Evolutionary conservation across 2,888 invertebrate genomes (phyloP).

Genomic region (Erannis defoliaria): DNA sequence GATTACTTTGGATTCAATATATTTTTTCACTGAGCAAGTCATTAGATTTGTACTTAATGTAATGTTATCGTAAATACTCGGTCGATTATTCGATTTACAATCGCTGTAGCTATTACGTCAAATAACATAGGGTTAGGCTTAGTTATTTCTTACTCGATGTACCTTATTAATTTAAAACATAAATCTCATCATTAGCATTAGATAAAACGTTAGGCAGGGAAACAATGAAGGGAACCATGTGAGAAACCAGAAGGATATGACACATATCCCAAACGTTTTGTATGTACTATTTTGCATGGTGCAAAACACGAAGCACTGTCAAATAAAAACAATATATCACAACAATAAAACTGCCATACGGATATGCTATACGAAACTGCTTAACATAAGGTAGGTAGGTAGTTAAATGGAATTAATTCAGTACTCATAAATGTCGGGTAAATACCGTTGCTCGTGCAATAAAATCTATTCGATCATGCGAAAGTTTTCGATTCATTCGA

Average conservation of each 20-base stretch:
- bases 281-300: constrained; percentile 94
- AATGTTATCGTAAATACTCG: constrained; percentile 2
- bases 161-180: constrained; percentile 32
- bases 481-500: constrained; percentile 16
- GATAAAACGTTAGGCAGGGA: constrained; percentile 53
- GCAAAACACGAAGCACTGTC: constrained; percentile 80
- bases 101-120: constrained; percentile 40
- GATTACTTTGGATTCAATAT: constrained; percentile 7
- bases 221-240: constrained; percentile 90
- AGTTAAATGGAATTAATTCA: constrained; percentile 14
- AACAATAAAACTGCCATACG: constrained; percentile 67
- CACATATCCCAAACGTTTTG: constrained; percentile 83
- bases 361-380: constrained; percentile 47
- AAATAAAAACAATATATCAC: constrained; percentile 45
- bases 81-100: constrained; percentile 40
- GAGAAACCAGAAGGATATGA: constrained; percentile 87
- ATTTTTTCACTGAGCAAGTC: background rate
- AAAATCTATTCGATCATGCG: constrained; percentile 1
- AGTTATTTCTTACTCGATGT: constrained; percentile 10
- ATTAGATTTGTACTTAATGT: background rate
- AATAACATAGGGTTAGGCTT: constrained; percentile 35
- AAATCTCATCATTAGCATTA: constrained; percentile 39
- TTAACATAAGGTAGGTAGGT: constrained; percentile 15
- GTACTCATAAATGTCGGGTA: constrained; percentile 24
- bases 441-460: constrained; percentile 8